A percentile compares a stretch with the other conserved stretches of the same genome.
phyloP scores from a whole-genome alignment of 2,888 invertebrate species.

The Sesamia inferens region DNA sequence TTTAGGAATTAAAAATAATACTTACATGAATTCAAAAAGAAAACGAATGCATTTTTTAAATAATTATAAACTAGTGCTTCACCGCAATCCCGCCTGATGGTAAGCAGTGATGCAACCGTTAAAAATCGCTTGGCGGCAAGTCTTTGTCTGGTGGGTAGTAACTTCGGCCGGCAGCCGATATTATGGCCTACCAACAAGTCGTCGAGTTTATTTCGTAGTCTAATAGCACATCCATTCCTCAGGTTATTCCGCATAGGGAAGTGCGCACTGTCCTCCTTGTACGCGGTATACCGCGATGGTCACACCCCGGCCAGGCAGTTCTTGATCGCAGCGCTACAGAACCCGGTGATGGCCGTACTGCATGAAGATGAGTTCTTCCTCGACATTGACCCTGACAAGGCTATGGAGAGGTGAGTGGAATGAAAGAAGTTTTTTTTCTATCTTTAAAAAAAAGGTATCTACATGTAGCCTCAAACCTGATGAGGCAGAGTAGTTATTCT shows the following conservation, averaged over 20 bases:
- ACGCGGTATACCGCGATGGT: constrained; percentile 96
- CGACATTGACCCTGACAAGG: constrained; percentile 97
- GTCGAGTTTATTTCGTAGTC: background rate
- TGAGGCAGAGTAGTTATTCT: too few species aligned
- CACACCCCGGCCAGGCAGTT: constrained; percentile 97
- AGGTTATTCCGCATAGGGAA: constrained; percentile 95
- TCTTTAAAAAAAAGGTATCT: background rate
- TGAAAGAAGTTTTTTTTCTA: background rate
- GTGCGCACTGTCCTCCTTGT: constrained; percentile 96
- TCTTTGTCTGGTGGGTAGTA: too few species aligned
- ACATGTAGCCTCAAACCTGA: background rate
- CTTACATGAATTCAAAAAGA: too few species aligned
- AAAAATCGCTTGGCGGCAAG: too few species aligned
- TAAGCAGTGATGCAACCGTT: too few species aligned
- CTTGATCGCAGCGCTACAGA: constrained; percentile 97
- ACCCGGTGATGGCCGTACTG: constrained; percentile 96
- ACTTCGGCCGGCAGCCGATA: too few species aligned
- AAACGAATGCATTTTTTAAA: too few species aligned
- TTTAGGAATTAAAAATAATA: too few species aligned
- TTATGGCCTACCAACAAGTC: too few species aligned
- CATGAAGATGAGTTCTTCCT: constrained; percentile 97
- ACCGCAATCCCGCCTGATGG: too few species aligned
- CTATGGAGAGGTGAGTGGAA: constrained; percentile 91
- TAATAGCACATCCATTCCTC: constrained; percentile 48
- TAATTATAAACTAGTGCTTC: too few species aligned